Evolutionary conservation across 2,113 vertebrate genomes (phyloP).

Genomic region (Murina feae): DNA sequence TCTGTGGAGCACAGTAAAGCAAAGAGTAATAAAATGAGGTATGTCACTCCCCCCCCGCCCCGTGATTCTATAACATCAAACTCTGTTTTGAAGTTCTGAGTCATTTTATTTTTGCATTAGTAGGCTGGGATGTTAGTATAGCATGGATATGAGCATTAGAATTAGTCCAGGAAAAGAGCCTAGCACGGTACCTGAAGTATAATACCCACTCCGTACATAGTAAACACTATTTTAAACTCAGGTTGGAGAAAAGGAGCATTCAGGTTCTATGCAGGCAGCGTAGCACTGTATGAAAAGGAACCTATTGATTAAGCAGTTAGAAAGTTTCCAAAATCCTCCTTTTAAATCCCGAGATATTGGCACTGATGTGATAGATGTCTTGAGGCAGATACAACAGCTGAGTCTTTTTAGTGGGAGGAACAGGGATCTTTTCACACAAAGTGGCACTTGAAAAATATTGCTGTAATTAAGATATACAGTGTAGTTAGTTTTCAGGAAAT

Average conservation of each 20-base stretch:
- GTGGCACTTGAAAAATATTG: constrained; percentile 61
- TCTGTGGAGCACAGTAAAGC: neutral
- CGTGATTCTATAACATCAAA: neutral
- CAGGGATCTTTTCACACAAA: constrained; percentile 55
- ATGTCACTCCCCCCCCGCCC: too few species aligned
- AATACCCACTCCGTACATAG: neutral
- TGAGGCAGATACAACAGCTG: constrained; percentile 56
- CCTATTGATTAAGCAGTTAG: constrained; percentile 71
- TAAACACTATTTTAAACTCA: constrained; percentile 12
- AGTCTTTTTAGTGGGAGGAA: constrained; percentile 45
- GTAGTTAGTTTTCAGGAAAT: constrained; percentile 43
- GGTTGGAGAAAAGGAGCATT: neutral
- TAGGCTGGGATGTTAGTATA: neutral
- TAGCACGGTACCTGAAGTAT: neutral
- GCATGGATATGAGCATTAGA: neutral
- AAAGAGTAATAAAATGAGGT: neutral
- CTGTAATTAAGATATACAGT: constrained; percentile 43
- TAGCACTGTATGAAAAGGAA: constrained; percentile 57
- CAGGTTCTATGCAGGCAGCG: neutral
- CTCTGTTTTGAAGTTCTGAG: constrained; percentile 1
- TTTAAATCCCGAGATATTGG: constrained; percentile 56
- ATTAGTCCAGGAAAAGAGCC: neutral
- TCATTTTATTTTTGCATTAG: constrained; percentile 7
- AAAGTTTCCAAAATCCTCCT: constrained; percentile 43
- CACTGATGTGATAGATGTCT: constrained; percentile 50